Conservation (phyloP, 1,140 invertebrate species). For the Lepidurus apus region DNA sequence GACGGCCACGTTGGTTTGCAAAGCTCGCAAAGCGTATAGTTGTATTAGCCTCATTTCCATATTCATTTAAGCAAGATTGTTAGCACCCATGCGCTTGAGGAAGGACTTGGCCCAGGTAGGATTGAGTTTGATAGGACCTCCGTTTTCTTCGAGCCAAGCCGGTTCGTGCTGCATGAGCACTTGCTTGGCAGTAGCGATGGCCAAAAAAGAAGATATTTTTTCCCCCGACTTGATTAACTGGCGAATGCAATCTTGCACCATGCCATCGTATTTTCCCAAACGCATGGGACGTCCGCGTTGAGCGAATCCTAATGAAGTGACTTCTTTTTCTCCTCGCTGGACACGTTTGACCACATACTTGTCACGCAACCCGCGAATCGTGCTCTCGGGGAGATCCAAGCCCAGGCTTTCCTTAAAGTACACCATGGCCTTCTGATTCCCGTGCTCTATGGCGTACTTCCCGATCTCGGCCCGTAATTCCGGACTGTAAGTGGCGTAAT, state of each 20-base stretch:
- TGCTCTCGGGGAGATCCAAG: conserved; percentile 45
- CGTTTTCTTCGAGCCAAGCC: conserved; percentile 43
- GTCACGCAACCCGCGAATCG: conserved; percentile 44
- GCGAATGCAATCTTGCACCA: conserved; percentile 45
- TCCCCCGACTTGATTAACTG: conserved; percentile 44
- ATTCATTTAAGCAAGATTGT: conserved; percentile 32
- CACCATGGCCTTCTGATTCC: conserved; percentile 43
- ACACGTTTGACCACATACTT: conserved; percentile 43
- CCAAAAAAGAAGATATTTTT: conserved; percentile 44
- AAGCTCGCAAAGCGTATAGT: neutral
- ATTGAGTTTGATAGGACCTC: conserved; percentile 44
- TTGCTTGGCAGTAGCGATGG: conserved; percentile 45
- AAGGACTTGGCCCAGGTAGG: conserved; percentile 47
- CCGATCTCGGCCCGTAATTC: conserved; percentile 46
- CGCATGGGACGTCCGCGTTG: conserved; percentile 44
- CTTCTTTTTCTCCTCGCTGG: conserved; percentile 38
- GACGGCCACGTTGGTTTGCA: neutral
- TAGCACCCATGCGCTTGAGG: conserved; percentile 41
- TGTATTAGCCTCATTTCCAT: neutral
- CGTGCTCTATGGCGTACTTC: conserved; percentile 45
- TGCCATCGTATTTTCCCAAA: conserved; percentile 45
- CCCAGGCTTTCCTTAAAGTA: conserved; percentile 41
- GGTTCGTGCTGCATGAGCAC: conserved; percentile 46
- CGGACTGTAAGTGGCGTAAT: conserved; percentile 44
- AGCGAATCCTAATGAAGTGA: conserved; percentile 43